Evolutionary conservation across 2,113 vertebrate genomes (phyloP), one percentile per base, ranked within the genome.

Genomic region (Okapia johnstoni): DNA sequence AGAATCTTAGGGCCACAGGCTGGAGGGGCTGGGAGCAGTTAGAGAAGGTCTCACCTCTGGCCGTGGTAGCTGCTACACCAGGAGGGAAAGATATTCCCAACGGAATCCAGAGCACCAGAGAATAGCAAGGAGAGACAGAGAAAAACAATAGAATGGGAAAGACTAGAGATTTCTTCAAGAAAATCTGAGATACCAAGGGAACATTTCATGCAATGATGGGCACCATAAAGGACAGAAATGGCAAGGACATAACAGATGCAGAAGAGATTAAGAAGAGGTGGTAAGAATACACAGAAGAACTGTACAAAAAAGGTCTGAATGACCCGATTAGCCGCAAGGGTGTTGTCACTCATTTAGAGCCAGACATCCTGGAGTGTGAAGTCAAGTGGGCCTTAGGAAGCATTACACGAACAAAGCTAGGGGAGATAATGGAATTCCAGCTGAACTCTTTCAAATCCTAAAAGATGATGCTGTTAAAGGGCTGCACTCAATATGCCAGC

Each of bases 31-130:
- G 13, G 16, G 52, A 23, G 26, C 9, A n/a, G 28, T n/a, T 4
- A 40, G 26, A 43, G 48, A 57, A 57, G 76, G 23, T 23, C 26
- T 85, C 0, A 1, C 5, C 7, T 60, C 77, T 61, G 54, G 13
- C 21, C 5, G 2, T 0, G 0, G 19, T 4, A 4, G 16, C 54
- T 57, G n/a, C 77, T 48, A 4, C 9, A 54, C 15, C n/a, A 23
- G 19, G 19, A 23, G n/a, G n/a, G 66, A 23, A 70, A 23, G n/a
- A 40, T 70, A 70, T 12, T 40, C n/a, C n/a, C 66, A 70, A 70
- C 66, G 40, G n/a, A 70, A 70, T 40, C n/a, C 66, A 70, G 66
- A 40, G 10, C 40, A 40, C 66, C n/a, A 70, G n/a, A 70, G 19
- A 70, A 40, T 2, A 70, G n/a, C n/a, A 70, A 70, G 10, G n/a